Evolutionary conservation across 2,113 vertebrate species (phyloP), one percentile per base, ranked within the genome.

Genomic region (Myiozetetes cayanensis): DNA sequence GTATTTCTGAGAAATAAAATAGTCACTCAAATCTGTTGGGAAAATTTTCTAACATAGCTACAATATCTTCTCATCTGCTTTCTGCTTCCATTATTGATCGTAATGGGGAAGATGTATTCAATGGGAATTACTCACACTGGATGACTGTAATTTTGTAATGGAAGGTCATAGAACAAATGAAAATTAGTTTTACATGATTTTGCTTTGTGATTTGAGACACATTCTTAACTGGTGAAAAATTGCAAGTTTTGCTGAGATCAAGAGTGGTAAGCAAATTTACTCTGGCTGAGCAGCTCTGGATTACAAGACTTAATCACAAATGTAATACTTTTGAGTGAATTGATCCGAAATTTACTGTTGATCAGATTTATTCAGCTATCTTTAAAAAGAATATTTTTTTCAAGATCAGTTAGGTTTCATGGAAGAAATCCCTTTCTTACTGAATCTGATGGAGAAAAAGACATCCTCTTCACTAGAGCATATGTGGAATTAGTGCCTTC

Each of bases 1-100:
- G 31, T 46, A 53, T 95, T 94, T 93, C 55, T 71, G 73, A 93
- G 68, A 90, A 93, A 92, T 61, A 46, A 86, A 81, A n/a, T 49
- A 96, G 76, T 59, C 68, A 41, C 74, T 94, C 35, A 68, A 68
- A 78, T 81, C 83, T 50, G 18, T 27, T 72, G 68, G 80, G 83
- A 77, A 81, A 89, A 86, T 62, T 93, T 96, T 46, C 73, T 56
- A 75, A 12, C 65, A 31, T 12, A 87, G 56, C 52, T 89, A 78
- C 83, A 70, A 2, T 84, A 72, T 82, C 68, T 83, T 75, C 47
- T 95, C 20, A 52, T 86, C 59, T 93, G 50, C 61, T 94, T 39
- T 62, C 68, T 78, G 76, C 65, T 93, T 90, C 80, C 61, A 43
- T 75, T 94, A 92, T 92, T 89, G 79, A 93, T 90, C 0, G 1